Conservation (phyloP, 2,113 vertebrate species). For the Edolisoma coerulescens region DNA sequence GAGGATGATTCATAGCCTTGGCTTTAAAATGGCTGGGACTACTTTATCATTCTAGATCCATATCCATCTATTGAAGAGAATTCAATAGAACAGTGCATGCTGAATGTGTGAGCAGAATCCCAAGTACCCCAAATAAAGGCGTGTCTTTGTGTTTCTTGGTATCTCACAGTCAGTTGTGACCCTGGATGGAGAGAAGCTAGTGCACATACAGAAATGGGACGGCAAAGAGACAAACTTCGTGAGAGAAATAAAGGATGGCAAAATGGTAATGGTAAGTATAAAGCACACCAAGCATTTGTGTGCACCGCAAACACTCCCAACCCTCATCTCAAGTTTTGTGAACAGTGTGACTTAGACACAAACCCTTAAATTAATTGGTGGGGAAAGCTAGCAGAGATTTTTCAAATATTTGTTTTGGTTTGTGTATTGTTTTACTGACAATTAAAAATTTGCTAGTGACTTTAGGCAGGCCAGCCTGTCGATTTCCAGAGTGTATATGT, state of each 20-base stretch:
- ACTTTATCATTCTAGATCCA: conserved; percentile 33
- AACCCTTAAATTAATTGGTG: background rate
- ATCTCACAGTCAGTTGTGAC: conserved; percentile 83
- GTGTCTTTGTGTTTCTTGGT: conserved; percentile 34
- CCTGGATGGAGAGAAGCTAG: conserved; percentile 86
- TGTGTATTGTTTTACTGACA: background rate
- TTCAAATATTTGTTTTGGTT: background rate
- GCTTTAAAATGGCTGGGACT: background rate
- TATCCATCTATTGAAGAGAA: conserved; percentile 6
- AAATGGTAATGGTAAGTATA: conserved; percentile 87
- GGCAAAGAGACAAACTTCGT: conserved; percentile 90
- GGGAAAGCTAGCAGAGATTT: background rate
- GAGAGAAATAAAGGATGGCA: conserved; percentile 89
- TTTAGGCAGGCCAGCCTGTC: background rate
- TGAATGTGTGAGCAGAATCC: conserved; percentile 3
- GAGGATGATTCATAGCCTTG: background rate
- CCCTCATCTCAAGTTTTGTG: background rate
- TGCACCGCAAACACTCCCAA: fast-evolving
- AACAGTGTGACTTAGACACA: background rate
- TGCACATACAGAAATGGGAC: conserved; percentile 95
- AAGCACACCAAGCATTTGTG: background rate
- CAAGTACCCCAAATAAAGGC: background rate
- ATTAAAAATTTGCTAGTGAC: background rate
- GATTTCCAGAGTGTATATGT: background rate
- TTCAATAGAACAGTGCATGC: background rate